Evolutionary conservation across 2,888 invertebrate genomes (phyloP), one percentile per base, ranked within the genome.

Genomic region (Cheiracanthium punctorium): DNA sequence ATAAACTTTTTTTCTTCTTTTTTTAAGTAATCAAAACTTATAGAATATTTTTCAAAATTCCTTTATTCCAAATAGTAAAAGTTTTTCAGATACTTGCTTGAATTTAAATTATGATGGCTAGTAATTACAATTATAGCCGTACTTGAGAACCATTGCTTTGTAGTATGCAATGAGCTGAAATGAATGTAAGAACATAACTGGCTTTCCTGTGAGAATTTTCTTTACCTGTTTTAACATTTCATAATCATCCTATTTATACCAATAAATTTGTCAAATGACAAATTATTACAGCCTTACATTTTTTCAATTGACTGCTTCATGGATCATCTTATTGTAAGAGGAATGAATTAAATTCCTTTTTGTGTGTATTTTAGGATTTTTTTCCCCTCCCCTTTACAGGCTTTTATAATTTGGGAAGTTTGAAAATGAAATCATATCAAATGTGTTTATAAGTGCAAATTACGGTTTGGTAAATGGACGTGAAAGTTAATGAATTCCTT

Each of bases 201-300:
- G 17, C 17, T 48, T 17, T 48, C 43, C 10, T 12, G 1, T 48
- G 17, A 48, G 12, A 48, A 48, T 37, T 37, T 7, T 37, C 10
- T 10, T 37, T 4, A 37, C 37, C 37, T 37, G 10, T 48, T 48
- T 48, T 48, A 2, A 48, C 17, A 17, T 17, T 48, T 48, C 43
- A 48, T 48, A 48, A 48, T 48, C 43, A 48, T 48, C 43, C 43
- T 48, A 48, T 48, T 48, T 48, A 48, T 48, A 48, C 2, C 43
- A 17, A 37, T 37, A 10, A 48, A 17, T 48, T 48, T 48, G 43
- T 48, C 43, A 48, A 17, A 1, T 10, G 43, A 48, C 43, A 48
- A 48, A 48, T 48, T 48, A 48, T 48, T 48, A 48, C 43, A 48
- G 43, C 43, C 43, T 48, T 48, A 48, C 43, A 48, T 48, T 17